Percentiles rank a stretch among this genome's conserved stretches.
Evolutionary conservation across 1,140 invertebrate genomes (phyloP).

Genomic region (Neodiprion fabricii): DNA sequence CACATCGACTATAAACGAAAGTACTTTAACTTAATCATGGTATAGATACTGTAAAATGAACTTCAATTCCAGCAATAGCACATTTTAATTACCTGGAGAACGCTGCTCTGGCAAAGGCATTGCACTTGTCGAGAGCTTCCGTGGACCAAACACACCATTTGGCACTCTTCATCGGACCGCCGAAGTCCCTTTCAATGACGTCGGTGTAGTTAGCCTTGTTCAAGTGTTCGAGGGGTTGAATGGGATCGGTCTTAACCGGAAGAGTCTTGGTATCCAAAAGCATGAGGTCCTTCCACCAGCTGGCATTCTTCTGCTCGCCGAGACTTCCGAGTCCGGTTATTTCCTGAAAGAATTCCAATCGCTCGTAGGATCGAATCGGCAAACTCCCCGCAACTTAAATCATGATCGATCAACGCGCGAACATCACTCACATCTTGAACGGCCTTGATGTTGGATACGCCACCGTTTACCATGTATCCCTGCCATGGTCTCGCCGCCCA

Average conservation of each 20-base stretch:
- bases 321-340: slow-evolving; percentile 54
- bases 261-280: slow-evolving; percentile 63
- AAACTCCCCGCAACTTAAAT: not conserved
- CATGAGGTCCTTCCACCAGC: slow-evolving; percentile 66
- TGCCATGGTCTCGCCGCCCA: slow-evolving; percentile 85
- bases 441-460: slow-evolving; percentile 58
- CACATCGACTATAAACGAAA: too few species aligned
- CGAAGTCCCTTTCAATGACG: slow-evolving; percentile 78
- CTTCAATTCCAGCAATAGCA: not conserved
- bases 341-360: slow-evolving; percentile 36
- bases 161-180: slow-evolving; percentile 62
- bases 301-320: slow-evolving; percentile 59
- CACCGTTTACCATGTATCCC: slow-evolving; percentile 72
- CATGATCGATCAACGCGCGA: slow-evolving; percentile 26
- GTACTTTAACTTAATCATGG: not conserved
- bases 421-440: slow-evolving; percentile 50
- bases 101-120: slow-evolving; percentile 69
- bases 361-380: not conserved
- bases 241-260: slow-evolving; percentile 67
- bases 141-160: slow-evolving; percentile 71
- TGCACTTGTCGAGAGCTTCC: slow-evolving; percentile 71
- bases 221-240: slow-evolving; percentile 70
- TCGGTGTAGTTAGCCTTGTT: slow-evolving; percentile 76
- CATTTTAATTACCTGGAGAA: slow-evolving; percentile 60
- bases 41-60: slow-evolving; percentile 9